Evolutionary conservation across 2,888 invertebrate genomes (phyloP), one percentile per base, ranked within the genome.

Genomic region (Baccha elongata): DNA sequence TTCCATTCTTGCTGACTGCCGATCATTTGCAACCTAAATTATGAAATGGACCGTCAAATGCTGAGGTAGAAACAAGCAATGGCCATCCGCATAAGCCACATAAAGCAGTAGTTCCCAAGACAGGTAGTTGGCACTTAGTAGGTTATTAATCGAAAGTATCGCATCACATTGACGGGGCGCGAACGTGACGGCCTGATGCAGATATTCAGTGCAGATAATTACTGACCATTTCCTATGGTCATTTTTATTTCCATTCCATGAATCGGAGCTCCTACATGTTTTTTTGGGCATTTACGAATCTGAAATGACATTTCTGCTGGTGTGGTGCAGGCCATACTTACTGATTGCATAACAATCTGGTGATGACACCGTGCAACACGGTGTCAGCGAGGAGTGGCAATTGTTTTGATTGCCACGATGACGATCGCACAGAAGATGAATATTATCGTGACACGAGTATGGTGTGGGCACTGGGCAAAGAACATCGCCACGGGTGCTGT

Each of bases 91-190:
- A 71, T 60, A 65, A 71, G 75, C 46, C 60, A 67, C 62, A 64
- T 60, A 62, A 40, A 67, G 60, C 62, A 29, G 71, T 67, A 60
- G 75, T 69, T 23, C 50, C 7, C 7, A 80, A 80, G 74, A 74
- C 79, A 80, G 68, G 62, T 75, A 69, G 75, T 71, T 71, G 65
- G 65, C 75, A 75, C 40, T 67, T 71, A 75, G 71, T 71, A 75
- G 32, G 44, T 60, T 71, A 71, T 81, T 69, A 75, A 37, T 65
- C 26, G 52, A 64, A 75, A 74, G 58, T 69, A 74, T 80, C 74
- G 50, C 74, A 73, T 58, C 74, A 26, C 50, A 65, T 29, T 75
- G 74, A 65, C 58, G 73, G 21, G 55, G 13, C 19, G 55, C 55
- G 53, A 53, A 55, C 21, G 37, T 13, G 32, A 53, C 35, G 5